phyloP scores from a whole-genome alignment of 2,888 invertebrate species.

The Melanophora roralis region DNA sequence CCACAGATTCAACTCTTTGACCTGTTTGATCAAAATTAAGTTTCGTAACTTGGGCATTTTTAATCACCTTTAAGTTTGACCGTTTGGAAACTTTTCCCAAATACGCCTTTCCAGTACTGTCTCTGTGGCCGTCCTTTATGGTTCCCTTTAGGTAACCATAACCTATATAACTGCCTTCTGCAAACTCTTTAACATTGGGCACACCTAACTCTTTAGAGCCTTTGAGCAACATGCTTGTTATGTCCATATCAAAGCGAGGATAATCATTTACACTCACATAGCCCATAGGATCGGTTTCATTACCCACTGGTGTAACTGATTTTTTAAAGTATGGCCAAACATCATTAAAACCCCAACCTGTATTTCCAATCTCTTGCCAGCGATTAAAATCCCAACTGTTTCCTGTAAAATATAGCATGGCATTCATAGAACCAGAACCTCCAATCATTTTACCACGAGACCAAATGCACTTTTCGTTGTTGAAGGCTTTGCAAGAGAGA shows the following conservation, averaged over 20 bases:
- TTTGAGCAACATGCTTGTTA: conserved; percentile 71
- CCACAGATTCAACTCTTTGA: conserved; percentile 77
- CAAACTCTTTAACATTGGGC: conserved; percentile 73
- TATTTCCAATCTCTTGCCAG: conserved; percentile 81
- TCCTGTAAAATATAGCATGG: conserved; percentile 83
- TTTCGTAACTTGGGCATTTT: conserved; percentile 79
- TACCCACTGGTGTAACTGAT: conserved; percentile 77
- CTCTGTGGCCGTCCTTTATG: conserved; percentile 82
- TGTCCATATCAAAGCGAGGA: conserved; percentile 64
- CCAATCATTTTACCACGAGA: conserved; percentile 82
- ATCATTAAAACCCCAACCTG: conserved; percentile 85
- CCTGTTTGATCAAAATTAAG: conserved; percentile 78
- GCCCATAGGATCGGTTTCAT: conserved; percentile 65
- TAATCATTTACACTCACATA: conserved; percentile 77
- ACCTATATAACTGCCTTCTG: conserved; percentile 77
- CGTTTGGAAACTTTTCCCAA: conserved; percentile 79
- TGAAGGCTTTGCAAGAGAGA: conserved; percentile 66
- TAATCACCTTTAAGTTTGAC: conserved; percentile 80
- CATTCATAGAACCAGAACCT: conserved; percentile 82
- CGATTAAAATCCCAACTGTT: conserved; percentile 81
- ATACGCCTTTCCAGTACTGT: conserved; percentile 86
- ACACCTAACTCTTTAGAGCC: conserved; percentile 78
- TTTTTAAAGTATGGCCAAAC: conserved; percentile 89
- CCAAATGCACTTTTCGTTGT: conserved; percentile 78
- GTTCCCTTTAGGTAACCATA: conserved; percentile 78